phyloP scores from a whole-genome alignment of 2,888 invertebrate genomes.

The Calliphora vomitoria region DNA sequence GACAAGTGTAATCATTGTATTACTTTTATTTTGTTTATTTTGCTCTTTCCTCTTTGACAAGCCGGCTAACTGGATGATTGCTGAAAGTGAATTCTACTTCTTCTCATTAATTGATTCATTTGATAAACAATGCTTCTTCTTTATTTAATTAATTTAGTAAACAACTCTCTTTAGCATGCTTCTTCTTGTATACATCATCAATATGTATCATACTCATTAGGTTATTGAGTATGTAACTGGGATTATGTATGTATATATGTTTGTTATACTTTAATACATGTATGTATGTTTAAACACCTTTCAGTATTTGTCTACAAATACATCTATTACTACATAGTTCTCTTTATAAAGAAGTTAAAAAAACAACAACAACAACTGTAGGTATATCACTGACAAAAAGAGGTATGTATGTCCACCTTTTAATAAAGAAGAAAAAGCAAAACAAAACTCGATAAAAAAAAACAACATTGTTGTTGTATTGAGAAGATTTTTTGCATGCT shows the following conservation, averaged over 20 bases:
- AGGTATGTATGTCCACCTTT: conserved; percentile 42
- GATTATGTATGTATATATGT: too few species aligned
- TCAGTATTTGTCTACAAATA: background rate
- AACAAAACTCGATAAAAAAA: background rate
- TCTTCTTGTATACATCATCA: too few species aligned
- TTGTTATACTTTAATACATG: too few species aligned
- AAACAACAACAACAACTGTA: conserved; percentile 10
- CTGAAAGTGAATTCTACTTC: background rate
- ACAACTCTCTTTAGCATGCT: too few species aligned
- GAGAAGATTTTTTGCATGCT: background rate
- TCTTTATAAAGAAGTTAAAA: conserved; percentile 8
- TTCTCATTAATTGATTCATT: too few species aligned
- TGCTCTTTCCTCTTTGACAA: background rate
- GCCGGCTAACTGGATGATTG: background rate
- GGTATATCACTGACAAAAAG: conserved; percentile 5
- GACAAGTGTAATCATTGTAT: background rate
- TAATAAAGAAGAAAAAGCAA: conserved; percentile 11
- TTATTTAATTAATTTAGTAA: too few species aligned
- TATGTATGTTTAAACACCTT: background rate
- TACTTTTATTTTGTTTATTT: background rate
- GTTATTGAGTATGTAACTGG: too few species aligned
- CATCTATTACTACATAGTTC: conserved; percentile 38
- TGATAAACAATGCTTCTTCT: too few species aligned
- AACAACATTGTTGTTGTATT: background rate
- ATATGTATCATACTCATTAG: too few species aligned